phyloP scores from a whole-genome alignment of 1,140 invertebrate genomes.

The Bombus pyrosoma region DNA sequence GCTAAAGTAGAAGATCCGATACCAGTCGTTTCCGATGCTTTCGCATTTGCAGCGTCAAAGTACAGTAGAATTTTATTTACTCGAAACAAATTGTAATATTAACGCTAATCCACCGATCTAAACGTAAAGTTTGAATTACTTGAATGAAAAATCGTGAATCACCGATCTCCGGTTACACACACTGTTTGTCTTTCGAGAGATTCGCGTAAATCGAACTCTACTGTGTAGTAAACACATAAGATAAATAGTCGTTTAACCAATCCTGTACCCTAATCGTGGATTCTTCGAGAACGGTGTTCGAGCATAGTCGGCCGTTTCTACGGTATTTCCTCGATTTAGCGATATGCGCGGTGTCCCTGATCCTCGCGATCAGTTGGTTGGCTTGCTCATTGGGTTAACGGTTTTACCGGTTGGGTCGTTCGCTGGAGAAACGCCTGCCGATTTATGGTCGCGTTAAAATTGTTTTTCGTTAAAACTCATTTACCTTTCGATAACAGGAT shows the following conservation, averaged over 20 bases:
- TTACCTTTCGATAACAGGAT: background rate
- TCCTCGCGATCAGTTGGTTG: background rate
- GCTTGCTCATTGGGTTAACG: conserved; percentile 24
- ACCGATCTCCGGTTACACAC: background rate
- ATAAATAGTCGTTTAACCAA: background rate
- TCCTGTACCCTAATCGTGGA: background rate
- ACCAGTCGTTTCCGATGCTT: too few species aligned
- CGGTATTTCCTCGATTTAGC: conserved; percentile 44
- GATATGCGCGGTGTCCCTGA: conserved; percentile 32
- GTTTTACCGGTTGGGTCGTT: conserved; percentile 5
- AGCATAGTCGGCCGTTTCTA: conserved; percentile 28
- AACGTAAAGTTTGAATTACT: background rate
- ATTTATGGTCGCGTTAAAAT: background rate
- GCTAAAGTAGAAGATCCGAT: too few species aligned
- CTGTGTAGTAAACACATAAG: background rate
- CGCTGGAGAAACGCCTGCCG: background rate
- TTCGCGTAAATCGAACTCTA: background rate
- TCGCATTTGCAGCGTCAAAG: background rate
- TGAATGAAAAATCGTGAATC: background rate
- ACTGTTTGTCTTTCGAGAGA: background rate
- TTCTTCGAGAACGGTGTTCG: conserved; percentile 1
- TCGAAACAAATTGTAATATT: background rate
- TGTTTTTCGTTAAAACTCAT: background rate
- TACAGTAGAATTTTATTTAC: background rate
- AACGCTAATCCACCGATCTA: too few species aligned